Evolutionary conservation across 2,113 vertebrate genomes (phyloP).

Genomic region (Nymphicus hollandicus): DNA sequence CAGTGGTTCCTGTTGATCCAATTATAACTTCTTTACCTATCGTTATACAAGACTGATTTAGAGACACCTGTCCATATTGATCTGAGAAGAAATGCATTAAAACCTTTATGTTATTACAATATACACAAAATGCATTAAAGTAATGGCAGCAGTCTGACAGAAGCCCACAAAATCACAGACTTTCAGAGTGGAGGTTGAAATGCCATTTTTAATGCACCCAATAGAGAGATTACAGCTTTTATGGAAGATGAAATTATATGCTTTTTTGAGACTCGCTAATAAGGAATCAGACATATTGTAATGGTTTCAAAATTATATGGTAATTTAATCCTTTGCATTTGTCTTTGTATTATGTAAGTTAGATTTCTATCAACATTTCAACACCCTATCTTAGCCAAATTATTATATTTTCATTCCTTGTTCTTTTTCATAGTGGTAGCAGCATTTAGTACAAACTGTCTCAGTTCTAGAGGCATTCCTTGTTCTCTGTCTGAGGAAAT

Average conservation of each 20-base stretch:
- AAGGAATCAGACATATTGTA: slow-evolving; percentile 19
- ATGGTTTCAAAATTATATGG: slow-evolving; percentile 39
- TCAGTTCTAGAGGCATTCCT: background rate
- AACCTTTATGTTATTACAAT: background rate
- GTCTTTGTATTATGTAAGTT: slow-evolving; percentile 35
- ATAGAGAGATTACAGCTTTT: slow-evolving; percentile 20
- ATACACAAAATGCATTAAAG: slow-evolving; percentile 13
- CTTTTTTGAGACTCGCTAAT: slow-evolving; percentile 28
- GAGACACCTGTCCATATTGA: background rate
- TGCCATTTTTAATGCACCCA: slow-evolving; percentile 27
- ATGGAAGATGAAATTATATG: slow-evolving; percentile 17
- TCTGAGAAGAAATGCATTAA: slow-evolving; percentile 27
- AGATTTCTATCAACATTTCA: slow-evolving; percentile 47
- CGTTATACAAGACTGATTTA: background rate
- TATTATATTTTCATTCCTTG: background rate
- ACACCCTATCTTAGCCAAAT: background rate
- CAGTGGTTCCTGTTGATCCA: background rate
- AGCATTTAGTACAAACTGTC: background rate
- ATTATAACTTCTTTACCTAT: slow-evolving; percentile 9
- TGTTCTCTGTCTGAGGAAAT: background rate
- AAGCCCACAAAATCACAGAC: slow-evolving; percentile 16
- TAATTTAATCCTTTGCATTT: slow-evolving; percentile 35
- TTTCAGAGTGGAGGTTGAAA: slow-evolving; percentile 22
- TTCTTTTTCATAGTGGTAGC: background rate
- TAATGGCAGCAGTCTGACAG: slow-evolving; percentile 14